Conservation (phyloP, 2,888 invertebrate genomes). For the Chesias legatella region DNA sequence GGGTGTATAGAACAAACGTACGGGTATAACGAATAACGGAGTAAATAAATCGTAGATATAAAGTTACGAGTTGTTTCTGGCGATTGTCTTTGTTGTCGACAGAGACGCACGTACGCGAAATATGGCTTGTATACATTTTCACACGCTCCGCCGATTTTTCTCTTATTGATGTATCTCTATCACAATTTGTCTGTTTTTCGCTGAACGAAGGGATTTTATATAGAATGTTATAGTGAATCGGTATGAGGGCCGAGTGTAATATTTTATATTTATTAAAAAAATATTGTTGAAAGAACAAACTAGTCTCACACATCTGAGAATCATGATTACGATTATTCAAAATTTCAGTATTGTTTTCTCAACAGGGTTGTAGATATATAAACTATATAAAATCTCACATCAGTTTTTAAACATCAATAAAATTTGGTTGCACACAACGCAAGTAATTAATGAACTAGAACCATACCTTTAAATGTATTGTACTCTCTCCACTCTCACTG, state of each 20-base stretch:
- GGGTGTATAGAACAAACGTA: constrained; percentile 64
- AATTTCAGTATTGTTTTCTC: no score
- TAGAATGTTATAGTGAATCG: no score
- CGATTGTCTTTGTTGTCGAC: constrained; percentile 56
- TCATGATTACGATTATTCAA: no score
- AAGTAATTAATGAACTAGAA: constrained; percentile 23
- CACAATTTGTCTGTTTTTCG: constrained; percentile 22
- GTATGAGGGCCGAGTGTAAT: background rate
- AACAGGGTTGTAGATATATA: no score
- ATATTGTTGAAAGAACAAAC: no score
- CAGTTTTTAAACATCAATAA: background rate
- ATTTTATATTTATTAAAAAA: no score
- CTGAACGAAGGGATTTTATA: constrained; percentile 7
- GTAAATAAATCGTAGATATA: constrained; percentile 63
- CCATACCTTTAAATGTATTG: constrained; percentile 46
- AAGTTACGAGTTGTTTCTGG: constrained; percentile 62
- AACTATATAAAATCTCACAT: background rate
- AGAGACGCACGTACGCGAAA: constrained; percentile 58
- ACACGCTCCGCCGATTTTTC: constrained; percentile 37
- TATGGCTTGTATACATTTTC: constrained; percentile 51
- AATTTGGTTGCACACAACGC: constrained; percentile 8
- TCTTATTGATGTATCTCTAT: constrained; percentile 40
- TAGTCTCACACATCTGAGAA: no score
- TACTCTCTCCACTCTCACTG: constrained; percentile 38
- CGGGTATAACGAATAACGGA: constrained; percentile 48